Evolutionary conservation across 2,797 vertebrate genomes (phyloP).

Genomic region (Sebastes kiyomatsui): DNA sequence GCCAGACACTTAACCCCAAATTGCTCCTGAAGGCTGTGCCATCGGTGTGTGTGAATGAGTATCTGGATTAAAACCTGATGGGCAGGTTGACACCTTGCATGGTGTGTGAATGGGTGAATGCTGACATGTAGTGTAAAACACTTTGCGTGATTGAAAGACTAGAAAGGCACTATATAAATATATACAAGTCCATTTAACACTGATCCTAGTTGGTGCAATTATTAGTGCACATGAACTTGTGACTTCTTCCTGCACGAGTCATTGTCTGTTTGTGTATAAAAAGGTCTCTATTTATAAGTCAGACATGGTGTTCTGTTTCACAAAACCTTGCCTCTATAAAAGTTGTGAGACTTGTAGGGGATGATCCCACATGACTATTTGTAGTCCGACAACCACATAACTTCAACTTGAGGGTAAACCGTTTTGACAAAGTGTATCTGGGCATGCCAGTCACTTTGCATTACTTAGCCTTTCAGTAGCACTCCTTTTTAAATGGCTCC

Average conservation of each 20-base stretch:
- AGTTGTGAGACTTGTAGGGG: neutral
- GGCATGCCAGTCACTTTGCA: conserved; percentile 30
- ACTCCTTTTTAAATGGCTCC: neutral
- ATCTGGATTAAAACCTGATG: no score
- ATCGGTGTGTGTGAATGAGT: no score
- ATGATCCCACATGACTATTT: neutral
- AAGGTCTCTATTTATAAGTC: neutral
- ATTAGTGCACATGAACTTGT: conserved; percentile 25
- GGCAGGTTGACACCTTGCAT: no score
- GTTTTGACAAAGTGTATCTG: conserved; percentile 10
- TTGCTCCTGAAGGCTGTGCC: no score
- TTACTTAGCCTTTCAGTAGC: conserved; percentile 3
- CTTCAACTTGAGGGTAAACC: neutral
- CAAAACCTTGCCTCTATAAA: neutral
- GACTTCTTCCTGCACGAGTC: conserved; percentile 6
- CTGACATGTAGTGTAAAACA: no score
- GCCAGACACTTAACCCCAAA: no score
- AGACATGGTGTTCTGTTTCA: neutral
- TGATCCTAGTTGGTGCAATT: conserved; percentile 30
- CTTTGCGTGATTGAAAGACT: no score
- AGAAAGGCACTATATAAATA: no score
- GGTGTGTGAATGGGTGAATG: no score
- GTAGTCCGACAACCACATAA: neutral
- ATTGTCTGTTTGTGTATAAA: no score
- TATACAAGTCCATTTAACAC: no score